A percentile compares a stretch with the other conserved stretches of the same genome.
Evolutionary conservation across 2,888 invertebrate genomes (phyloP).

Genomic region (Pachydiplax longipennis): DNA sequence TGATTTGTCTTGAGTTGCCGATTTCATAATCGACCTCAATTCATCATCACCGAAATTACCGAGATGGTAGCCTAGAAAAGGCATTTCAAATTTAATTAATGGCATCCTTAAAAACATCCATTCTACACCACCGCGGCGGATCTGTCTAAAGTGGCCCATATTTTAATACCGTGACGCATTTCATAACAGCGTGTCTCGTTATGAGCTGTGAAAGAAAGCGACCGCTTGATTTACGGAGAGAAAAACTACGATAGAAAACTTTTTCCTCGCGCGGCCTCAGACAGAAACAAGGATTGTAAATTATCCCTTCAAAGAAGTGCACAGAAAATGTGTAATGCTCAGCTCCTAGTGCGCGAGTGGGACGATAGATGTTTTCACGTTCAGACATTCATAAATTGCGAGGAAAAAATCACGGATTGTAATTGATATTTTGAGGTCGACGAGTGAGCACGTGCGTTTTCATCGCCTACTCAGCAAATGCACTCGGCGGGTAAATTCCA

Average conservation of each 20-base stretch:
- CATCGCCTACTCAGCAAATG: not conserved
- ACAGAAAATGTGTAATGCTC: not conserved
- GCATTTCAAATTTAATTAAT: too few species aligned
- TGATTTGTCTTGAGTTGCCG: too few species aligned
- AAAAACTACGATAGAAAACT: not conserved
- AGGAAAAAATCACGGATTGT: not conserved
- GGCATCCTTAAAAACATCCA: too few species aligned
- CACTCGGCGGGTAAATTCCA: not conserved
- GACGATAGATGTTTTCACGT: not conserved
- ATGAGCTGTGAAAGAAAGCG: not conserved
- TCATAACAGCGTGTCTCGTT: too few species aligned
- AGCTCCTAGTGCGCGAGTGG: not conserved
- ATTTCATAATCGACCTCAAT: too few species aligned
- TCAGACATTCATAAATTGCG: not conserved
- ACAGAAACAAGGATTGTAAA: not conserved
- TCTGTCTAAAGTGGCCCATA: too few species aligned
- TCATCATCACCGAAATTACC: too few species aligned
- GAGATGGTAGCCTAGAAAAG: too few species aligned
- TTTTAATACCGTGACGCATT: too few species aligned
- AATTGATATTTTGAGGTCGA: not conserved
- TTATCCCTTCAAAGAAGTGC: not conserved
- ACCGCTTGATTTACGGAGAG: not conserved
- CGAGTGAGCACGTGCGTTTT: not conserved
- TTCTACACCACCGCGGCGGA: too few species aligned
- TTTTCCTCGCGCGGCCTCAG: not conserved